Percentiles rank a stretch among this genome's conserved stretches.
phyloP scores from a whole-genome alignment of 2,797 vertebrate genomes.

The Siniperca obscura region DNA sequence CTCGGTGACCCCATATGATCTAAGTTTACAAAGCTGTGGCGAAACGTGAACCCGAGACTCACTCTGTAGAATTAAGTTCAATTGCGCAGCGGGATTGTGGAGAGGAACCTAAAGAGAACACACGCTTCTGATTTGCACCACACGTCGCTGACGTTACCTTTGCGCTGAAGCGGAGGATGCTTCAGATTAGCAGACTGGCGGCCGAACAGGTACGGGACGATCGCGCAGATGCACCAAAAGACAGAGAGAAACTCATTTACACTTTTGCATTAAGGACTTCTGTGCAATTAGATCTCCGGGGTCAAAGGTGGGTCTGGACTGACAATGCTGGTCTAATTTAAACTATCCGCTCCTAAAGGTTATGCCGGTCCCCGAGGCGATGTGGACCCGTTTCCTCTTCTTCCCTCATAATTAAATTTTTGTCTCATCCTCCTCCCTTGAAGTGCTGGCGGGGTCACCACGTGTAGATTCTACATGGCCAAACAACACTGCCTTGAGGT shows the following conservation, averaged over 20 bases:
- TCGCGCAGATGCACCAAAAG: not conserved
- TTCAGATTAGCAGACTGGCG: conserved; percentile 41
- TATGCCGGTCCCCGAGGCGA: conserved; percentile 68
- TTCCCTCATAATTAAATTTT: conserved; percentile 74
- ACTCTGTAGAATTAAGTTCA: conserved; percentile 79
- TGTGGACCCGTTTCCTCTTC: conserved; percentile 74
- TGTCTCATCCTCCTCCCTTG: conserved; percentile 71
- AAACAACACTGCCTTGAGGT: conserved; percentile 35
- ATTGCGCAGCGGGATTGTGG: conserved; percentile 74
- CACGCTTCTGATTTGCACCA: conserved; percentile 82
- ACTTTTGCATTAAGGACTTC: not conserved
- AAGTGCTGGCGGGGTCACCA: conserved; percentile 66
- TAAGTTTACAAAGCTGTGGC: conserved; percentile 80
- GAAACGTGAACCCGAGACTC: conserved; percentile 82
- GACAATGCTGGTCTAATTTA: conserved; percentile 80
- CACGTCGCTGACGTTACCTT: conserved; percentile 47
- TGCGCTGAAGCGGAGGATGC: conserved; percentile 20
- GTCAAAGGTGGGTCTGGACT: conserved; percentile 69
- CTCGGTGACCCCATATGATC: conserved; percentile 82
- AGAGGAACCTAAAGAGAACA: conserved; percentile 74
- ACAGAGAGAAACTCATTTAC: not conserved
- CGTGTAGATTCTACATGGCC: conserved; percentile 29
- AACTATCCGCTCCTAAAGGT: conserved; percentile 78
- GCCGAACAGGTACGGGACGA: conserved; percentile 13
- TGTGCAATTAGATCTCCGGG: conserved; percentile 53